Evolutionary conservation across 64 coral and sea anemone genomes (phyloP).

Genomic region (Dendrophyllia cribrosa): DNA sequence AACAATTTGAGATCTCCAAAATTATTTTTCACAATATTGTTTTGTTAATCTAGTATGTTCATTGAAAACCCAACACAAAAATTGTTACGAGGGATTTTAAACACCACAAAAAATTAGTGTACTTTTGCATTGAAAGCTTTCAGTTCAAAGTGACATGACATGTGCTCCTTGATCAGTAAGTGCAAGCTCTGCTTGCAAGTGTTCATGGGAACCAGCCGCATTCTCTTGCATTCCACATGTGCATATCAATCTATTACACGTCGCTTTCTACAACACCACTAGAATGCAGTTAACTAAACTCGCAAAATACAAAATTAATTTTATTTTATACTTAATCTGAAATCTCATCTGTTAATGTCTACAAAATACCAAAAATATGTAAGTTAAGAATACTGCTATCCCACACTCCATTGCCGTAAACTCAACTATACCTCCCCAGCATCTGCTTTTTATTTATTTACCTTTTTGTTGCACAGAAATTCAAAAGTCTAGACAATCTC

Average conservation of each 20-base stretch:
- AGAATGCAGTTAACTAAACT: background rate
- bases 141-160: background rate
- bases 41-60: background rate
- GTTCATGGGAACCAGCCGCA: constrained; percentile 31
- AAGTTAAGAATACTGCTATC: background rate
- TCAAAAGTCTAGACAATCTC: no score
- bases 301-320: background rate
- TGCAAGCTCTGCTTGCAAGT: constrained; percentile 42
- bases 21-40: background rate
- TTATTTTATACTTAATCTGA: background rate
- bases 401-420: background rate
- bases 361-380: background rate
- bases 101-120: background rate
- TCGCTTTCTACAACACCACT: background rate
- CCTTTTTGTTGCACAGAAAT: no score
- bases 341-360: background rate
- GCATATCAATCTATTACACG: background rate
- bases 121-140: background rate
- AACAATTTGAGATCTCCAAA: no score
- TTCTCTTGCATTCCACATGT: constrained; percentile 25
- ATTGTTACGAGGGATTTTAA: background rate
- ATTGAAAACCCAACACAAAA: background rate
- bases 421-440: no score
- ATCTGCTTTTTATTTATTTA: no score
- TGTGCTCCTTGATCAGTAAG: background rate